Base-by-base conservation (phyloP, 1,140 invertebrate species). In the Pararge aegeria region DNA sequence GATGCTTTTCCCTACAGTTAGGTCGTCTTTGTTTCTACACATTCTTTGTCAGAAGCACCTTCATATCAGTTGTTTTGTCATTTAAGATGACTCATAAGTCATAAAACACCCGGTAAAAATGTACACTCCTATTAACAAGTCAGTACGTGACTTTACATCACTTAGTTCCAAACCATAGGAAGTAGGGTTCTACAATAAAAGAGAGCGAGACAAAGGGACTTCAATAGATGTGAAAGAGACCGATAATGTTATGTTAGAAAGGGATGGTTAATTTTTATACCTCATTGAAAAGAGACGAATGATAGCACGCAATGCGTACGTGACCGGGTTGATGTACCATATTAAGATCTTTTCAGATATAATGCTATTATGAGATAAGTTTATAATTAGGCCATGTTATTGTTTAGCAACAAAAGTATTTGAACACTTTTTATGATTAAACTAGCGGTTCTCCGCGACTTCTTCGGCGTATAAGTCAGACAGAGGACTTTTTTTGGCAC, bases 321-420 rank as follows among this genome's bases (percentile, higher is more conserved):
- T 68, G 70, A 34, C 18, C 21, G 37, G 64, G 55, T 67, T 44
- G 62, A 54, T 34, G 64, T 16, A 50, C 54, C 18, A 42, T 54
- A 20, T 51, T 42, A 34, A 6, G 30, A 34, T 16, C 38, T 42
- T 10, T 42, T 42, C 13, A 42, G 6, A 42, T 42, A 5, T 1
- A 40, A 30, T 7, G 29, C 5, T 30, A 30, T 7, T 30, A 30
- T 30, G 29, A 30, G 10, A 30, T 30, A 5, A 30, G 30, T 34
- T 34, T 12, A 6, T 1, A 34, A 42, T 42, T 58, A 58, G 56
- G 56, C 27, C 56, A 52, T 42, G 20, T 42, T n/a, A 50, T 51
- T 58, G 55, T 58, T 58, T 51, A 49, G 34, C 37, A 58, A 58
- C 55, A 58, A 58, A 57, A 18, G 16, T 13, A 6, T 27, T 6